Percentiles rank a stretch among this genome's conserved stretches.
These are phyloP conservation scores for Palythoa heliodiscus DNA, from an alignment of 92 coral and sea anemone genomes.

Conservation along the genomic window DNA sequence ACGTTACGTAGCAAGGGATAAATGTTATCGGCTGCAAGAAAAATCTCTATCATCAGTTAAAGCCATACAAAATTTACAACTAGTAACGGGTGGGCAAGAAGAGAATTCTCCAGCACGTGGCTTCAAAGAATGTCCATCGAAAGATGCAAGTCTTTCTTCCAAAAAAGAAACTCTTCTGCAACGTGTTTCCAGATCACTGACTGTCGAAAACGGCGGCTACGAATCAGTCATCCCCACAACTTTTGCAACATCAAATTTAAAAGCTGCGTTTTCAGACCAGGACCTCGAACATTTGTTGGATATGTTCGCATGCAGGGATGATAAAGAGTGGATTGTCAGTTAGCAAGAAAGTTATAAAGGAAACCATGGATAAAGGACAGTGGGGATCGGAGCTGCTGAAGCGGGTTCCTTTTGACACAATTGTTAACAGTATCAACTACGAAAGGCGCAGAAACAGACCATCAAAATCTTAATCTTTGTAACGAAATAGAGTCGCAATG, in stretches of 20 bases:
- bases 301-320: slow-evolving; percentile 16
- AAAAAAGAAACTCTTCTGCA: slow-evolving; percentile 18
- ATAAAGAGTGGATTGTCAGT: slow-evolving; percentile 15
- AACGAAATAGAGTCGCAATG: too few relatives aligned
- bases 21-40: slow-evolving; percentile 37
- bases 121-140: background rate
- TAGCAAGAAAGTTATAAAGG: slow-evolving; percentile 13
- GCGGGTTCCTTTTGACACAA: slow-evolving; percentile 40
- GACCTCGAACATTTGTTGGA: slow-evolving; percentile 17
- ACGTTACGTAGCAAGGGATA: background rate
- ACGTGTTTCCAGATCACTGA: slow-evolving; percentile 24
- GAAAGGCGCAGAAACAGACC: slow-evolving; percentile 12
- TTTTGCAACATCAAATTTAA: slow-evolving; percentile 18
- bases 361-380: slow-evolving; percentile 30
- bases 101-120: background rate
- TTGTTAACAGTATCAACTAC: slow-evolving; percentile 38
- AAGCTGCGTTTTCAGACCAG: slow-evolving; percentile 10
- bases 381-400: slow-evolving; percentile 38
- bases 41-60: slow-evolving; percentile 35
- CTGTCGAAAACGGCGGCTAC: background rate
- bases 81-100: slow-evolving; percentile 26
- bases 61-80: slow-evolving; percentile 35
- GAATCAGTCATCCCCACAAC: slow-evolving; percentile 27
- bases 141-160: background rate
- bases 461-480: background rate